phyloP scores from a whole-genome alignment of 2,797 vertebrate species.

The Hyperoplus immaculatus region DNA sequence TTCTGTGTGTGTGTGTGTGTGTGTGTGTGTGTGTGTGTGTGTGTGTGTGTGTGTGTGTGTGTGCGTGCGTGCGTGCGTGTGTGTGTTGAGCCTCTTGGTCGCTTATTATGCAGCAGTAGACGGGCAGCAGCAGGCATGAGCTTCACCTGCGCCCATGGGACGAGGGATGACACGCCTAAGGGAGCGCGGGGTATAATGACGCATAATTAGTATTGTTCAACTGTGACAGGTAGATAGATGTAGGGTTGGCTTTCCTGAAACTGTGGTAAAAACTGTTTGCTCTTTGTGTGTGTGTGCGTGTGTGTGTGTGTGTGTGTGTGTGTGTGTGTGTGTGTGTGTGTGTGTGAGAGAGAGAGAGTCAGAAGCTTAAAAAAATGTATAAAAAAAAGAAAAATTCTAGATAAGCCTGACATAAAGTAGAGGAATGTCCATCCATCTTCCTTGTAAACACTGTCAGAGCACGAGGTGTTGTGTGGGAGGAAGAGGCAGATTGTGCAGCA shows the following conservation, averaged over 20 bases:
- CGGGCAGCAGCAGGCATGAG: not conserved
- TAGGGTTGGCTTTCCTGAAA: conserved; percentile 5
- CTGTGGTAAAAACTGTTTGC: conserved; percentile 1
- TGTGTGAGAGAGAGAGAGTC: not conserved
- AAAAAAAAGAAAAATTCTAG: not conserved
- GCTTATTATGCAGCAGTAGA: conserved; percentile 39
- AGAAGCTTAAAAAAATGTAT: conserved; percentile 9
- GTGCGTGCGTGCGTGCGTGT: too few species aligned
- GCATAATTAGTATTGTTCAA: conserved; percentile 37
- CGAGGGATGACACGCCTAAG: conserved; percentile 24
- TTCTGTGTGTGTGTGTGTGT: conserved; percentile 23
- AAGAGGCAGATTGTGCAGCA: conserved; percentile 30
- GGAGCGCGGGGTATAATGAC: conserved; percentile 35
- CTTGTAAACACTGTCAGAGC: conserved; percentile 30
- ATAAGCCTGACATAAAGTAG: conserved; percentile 23
- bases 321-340: too few species aligned
- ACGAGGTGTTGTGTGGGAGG: conserved; percentile 50
- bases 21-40: conserved; percentile 9
- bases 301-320: too few species aligned
- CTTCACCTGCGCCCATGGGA: conserved; percentile 50
- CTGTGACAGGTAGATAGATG: conserved; percentile 30
- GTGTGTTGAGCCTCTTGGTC: conserved; percentile 35
- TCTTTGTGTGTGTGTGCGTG: not conserved
- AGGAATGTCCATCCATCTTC: conserved; percentile 44
- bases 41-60: too few species aligned